A percentile compares a stretch with the other conserved stretches of the same genome.
Conservation (phyloP, 1,140 invertebrate species). For the Drosophila tani region DNA sequence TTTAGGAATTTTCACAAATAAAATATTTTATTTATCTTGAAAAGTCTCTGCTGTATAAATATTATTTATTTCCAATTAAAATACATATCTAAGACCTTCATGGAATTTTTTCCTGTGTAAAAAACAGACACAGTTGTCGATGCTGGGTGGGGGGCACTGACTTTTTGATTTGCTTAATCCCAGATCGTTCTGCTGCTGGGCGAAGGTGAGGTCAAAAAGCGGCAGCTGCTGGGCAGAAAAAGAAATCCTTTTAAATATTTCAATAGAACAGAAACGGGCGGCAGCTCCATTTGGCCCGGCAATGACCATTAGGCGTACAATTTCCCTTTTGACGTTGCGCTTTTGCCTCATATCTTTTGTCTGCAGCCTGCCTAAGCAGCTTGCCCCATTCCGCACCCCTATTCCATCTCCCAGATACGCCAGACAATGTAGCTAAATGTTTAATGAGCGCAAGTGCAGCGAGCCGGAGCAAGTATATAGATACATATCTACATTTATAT, state of each 20-base stretch:
- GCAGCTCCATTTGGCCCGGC: conserved; percentile 43
- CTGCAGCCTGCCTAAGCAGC: conserved; percentile 44
- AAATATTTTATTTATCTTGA: too few relatives aligned
- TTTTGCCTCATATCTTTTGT: conserved; percentile 72
- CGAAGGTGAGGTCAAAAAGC: conserved; percentile 14
- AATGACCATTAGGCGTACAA: conserved; percentile 68
- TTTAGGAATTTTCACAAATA: too few relatives aligned
- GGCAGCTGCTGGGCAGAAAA: conserved; percentile 33
- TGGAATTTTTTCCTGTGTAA: neutral
- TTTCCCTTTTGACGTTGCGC: conserved; percentile 67
- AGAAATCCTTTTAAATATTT: conserved; percentile 73
- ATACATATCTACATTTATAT: neutral
- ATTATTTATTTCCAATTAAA: too few relatives aligned
- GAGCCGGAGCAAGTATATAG: conserved; percentile 13
- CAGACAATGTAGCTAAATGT: conserved; percentile 77
- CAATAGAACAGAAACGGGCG: conserved; percentile 48
- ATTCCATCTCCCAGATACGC: conserved; percentile 27
- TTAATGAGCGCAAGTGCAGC: conserved; percentile 76
- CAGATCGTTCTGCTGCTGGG: conserved; percentile 31
- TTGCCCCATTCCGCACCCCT: neutral
- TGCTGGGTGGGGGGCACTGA: conserved; percentile 40
- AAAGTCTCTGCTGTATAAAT: neutral
- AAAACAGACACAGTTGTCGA: conserved; percentile 21
- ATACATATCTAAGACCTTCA: neutral
- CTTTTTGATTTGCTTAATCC: conserved; percentile 73